Percentiles rank a stretch among this genome's conserved stretches.
phyloP scores from a whole-genome alignment of 2,888 invertebrate species.

The Coenonympha glycerion region DNA sequence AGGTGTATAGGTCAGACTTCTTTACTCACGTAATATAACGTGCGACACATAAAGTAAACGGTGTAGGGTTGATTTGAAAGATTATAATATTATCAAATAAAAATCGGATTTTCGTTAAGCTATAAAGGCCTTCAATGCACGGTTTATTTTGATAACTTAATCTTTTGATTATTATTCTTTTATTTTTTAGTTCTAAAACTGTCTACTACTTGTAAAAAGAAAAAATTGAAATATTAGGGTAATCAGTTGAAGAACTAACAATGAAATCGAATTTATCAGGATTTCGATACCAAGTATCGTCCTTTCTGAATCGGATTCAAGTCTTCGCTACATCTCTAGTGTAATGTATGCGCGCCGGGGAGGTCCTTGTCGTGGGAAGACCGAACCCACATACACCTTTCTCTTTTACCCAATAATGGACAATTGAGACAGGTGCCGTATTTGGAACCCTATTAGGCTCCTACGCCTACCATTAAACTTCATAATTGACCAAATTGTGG shows the following conservation, averaged over 20 bases:
- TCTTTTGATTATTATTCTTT: background rate
- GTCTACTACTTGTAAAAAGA: too few species aligned
- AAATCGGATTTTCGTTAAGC: background rate
- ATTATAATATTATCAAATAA: background rate
- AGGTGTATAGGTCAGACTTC: too few species aligned
- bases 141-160: background rate
- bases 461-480: constrained; percentile 28
- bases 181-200: too few species aligned
- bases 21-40: background rate
- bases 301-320: constrained; percentile 1
- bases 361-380: constrained; percentile 68
- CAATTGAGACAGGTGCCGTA: constrained; percentile 35
- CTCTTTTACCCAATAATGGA: constrained; percentile 35
- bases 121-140: background rate
- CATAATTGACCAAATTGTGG: constrained; percentile 22
- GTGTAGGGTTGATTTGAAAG: background rate
- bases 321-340: constrained; percentile 24
- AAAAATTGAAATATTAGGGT: background rate
- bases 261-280: background rate
- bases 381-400: constrained; percentile 42
- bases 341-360: constrained; percentile 72
- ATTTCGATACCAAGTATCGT: background rate
- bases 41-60: background rate
- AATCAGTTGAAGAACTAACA: too few species aligned
- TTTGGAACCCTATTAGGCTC: constrained; percentile 34